Evolutionary conservation across 2,888 invertebrate genomes (phyloP), one percentile per base, ranked within the genome.

Genomic region (Deroplatys truncata): DNA sequence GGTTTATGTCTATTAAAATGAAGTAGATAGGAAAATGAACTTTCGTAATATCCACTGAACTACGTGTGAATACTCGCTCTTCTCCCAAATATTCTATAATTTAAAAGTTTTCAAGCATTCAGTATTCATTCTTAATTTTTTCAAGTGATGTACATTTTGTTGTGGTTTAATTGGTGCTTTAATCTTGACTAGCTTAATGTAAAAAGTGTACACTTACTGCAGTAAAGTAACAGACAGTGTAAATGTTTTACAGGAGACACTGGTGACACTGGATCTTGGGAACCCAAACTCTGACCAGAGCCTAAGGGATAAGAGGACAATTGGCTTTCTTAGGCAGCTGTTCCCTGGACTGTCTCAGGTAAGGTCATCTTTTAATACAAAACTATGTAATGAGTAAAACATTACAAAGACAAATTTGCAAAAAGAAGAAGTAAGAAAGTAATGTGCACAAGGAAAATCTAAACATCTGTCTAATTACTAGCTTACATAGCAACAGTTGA

Each of bases 291-390:
- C 56, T 31, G 89, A 89, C 25, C 15, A 35, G 43, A 89, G 89
- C 28, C 87, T 88, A 91, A 95, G 97, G 92, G 96, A 96, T 94
- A 97, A 97, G 94, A 95, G 97, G 92, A 97, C 97, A 91, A 96
- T 97, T 92, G 97, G 97, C 92, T 95, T 97, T 92, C 95, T 97
- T 91, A 95, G 97, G 90, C 96, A 96, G 92, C 94, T 97, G 90
- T 97, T 97, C 94, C 97, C 97, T 83, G 95, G 95, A 89, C 94
- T 97, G 92, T 96, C 97, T 91, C 96, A 97, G 96, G 97, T 97
- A 28, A 87, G 87, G 56, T 72, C 20, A 72, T 72, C 95, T 93
- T 88, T 88, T 89, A 35, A 28, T 88, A 43, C 13, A 43, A 13
- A 43, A 43, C 13, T 43, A 31, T 28, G 82, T 4, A 82, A 28